phyloP scores from a whole-genome alignment of 2,113 vertebrate genomes.

The Menidia beryllina region DNA sequence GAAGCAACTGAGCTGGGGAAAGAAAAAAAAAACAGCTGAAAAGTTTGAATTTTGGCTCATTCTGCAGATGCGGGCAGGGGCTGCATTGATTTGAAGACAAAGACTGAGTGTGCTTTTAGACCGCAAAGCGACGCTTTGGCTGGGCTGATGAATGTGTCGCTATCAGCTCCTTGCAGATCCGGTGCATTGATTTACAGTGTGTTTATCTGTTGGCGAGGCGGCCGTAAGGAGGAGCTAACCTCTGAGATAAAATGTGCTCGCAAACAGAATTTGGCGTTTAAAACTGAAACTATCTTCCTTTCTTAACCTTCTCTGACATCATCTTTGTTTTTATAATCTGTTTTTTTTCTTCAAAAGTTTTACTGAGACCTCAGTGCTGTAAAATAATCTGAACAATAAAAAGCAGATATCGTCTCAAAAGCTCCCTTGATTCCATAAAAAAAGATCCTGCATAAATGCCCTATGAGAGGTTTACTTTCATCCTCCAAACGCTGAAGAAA shows the following conservation, averaged over 20 bases:
- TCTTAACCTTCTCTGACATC: too few relatives aligned
- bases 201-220: neutral
- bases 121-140: neutral
- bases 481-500: neutral
- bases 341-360: too few relatives aligned
- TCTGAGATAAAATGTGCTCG: neutral
- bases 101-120: neutral
- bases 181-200: neutral
- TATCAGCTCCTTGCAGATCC: neutral
- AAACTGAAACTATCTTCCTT: too few relatives aligned
- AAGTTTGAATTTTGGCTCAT: neutral
- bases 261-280: too few relatives aligned
- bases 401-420: too few relatives aligned
- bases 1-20: slow-evolving; percentile 24
- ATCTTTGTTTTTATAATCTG: neutral
- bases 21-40: slow-evolving; percentile 24
- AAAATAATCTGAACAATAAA: too few relatives aligned
- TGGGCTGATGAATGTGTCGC: neutral
- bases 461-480: neutral
- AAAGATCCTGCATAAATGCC: neutral
- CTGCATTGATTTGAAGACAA: neutral
- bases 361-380: too few relatives aligned
- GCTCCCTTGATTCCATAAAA: neutral
- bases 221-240: neutral
- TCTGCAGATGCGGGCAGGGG: neutral